Evolutionary conservation across 2,113 vertebrate genomes (phyloP), one percentile per base, ranked within the genome.

Genomic region (Thunnus thynnus): DNA sequence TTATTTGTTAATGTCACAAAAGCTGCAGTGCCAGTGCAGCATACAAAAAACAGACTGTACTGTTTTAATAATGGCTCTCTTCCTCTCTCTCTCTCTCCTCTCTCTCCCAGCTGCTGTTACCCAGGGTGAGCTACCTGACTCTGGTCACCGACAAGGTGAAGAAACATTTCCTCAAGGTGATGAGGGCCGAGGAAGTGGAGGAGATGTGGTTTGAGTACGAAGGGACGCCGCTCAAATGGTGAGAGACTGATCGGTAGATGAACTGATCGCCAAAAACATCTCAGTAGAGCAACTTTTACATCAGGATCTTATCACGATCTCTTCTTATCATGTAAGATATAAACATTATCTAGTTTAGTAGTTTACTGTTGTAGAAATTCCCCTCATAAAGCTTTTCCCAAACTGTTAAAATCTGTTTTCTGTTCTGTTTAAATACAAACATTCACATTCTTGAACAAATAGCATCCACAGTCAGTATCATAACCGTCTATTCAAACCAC

Each of bases 171-270:
- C 97, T 97, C 88, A 99, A 98, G 93, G 97, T 96, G 83, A 96
- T 99, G 96, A 97, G 93, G 90, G 93, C 96, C 58, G 98, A 99
- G 66, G 98, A 99, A 61, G 95, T 96, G 80, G 96, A 95, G 91
- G 98, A 99, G 93, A 98, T 99, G 95, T 99, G 98, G 98, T 99
- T 99, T 82, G 98, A 99, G 89, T 98, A 97, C 7, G 98, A 99
- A 95, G 98, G 98, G 62, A 97, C 96, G 60, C 97, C 98, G 8
- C 95, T 99, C 72, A 99, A 99, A 95, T 99, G 98, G 98, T 99
- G 89, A 95, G 88, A 22, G 12, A 66, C 10, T 0, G 0, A 9
- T 41, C 3, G 1, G 32, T 36, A 6, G 32, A 36, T 36, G 32
- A 36, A 36, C 5, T 36, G 32, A 36, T 22, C 22, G 22, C 22